These are phyloP conservation scores for Ectemnius continuus DNA, from an alignment of 2,888 invertebrate genomes.

Conservation along the genomic window DNA sequence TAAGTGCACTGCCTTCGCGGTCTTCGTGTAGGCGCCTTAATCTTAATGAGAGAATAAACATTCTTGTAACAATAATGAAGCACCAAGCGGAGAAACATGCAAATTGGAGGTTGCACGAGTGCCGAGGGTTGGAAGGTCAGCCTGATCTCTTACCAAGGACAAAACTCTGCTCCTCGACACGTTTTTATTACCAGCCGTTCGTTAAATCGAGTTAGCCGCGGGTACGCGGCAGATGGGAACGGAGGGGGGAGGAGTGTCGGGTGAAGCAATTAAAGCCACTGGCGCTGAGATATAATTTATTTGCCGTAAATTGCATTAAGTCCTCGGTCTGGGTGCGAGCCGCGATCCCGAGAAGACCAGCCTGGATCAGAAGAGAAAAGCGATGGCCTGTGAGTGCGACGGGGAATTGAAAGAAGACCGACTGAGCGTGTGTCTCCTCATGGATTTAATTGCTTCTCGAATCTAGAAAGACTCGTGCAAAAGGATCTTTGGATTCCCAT, in stretches of 20 bases:
- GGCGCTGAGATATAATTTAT: conserved; percentile 49
- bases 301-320: conserved; percentile 43
- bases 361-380: neutral
- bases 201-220: conserved; percentile 39
- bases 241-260: conserved; percentile 2
- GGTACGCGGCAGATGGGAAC: neutral
- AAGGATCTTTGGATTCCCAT: too few relatives aligned
- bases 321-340: neutral
- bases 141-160: conserved; percentile 11
- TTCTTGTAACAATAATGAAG: too few relatives aligned
- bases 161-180: conserved; percentile 23
- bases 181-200: conserved; percentile 47
- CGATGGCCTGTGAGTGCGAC: too few relatives aligned
- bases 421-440: conserved; percentile 14
- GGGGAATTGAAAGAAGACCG: neutral
- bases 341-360: too few relatives aligned
- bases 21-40: too few relatives aligned
- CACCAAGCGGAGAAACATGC: too few relatives aligned
- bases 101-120: too few relatives aligned
- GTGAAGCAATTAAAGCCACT: conserved; percentile 46
- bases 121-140: neutral
- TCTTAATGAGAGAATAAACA: too few relatives aligned
- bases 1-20: too few relatives aligned
- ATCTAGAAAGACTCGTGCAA: too few relatives aligned
- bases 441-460: conserved; percentile 52